phyloP scores from a whole-genome alignment of 2,888 invertebrate genomes.

The Andrena bicolor region DNA sequence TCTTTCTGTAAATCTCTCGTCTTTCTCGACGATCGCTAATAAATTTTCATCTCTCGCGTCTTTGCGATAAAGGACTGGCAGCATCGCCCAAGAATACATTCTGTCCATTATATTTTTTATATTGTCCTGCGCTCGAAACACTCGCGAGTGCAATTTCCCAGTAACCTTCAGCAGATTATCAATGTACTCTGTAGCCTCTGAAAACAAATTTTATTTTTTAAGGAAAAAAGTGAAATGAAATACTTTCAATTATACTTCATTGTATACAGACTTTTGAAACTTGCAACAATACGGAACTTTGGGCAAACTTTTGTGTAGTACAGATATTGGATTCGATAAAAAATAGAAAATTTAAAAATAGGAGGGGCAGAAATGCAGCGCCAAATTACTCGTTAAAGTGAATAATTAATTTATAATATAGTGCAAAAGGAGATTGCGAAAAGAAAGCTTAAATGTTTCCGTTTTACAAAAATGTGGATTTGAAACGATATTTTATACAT shows the following conservation, averaged over 20 bases:
- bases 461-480: no score
- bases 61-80: conserved; percentile 91
- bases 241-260: no score
- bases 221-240: neutral
- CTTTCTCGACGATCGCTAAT: conserved; percentile 87
- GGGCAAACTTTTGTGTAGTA: neutral
- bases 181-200: conserved; percentile 89
- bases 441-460: no score
- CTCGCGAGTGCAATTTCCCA: conserved; percentile 90
- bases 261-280: no score
- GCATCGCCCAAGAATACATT: conserved; percentile 90
- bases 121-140: conserved; percentile 89
- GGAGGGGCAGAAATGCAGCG: neutral
- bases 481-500: no score
- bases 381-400: no score
- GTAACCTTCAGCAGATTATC: conserved; percentile 89
- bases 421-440: no score
- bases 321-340: neutral
- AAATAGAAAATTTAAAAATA: neutral
- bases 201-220: conserved; percentile 85
- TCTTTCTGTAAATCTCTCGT: conserved; percentile 86
- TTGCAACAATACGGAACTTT: no score
- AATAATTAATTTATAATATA: no score
- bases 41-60: conserved; percentile 88
- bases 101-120: conserved; percentile 87